Conservation (phyloP, 2,888 invertebrate species). For the Camponotus fellah region DNA sequence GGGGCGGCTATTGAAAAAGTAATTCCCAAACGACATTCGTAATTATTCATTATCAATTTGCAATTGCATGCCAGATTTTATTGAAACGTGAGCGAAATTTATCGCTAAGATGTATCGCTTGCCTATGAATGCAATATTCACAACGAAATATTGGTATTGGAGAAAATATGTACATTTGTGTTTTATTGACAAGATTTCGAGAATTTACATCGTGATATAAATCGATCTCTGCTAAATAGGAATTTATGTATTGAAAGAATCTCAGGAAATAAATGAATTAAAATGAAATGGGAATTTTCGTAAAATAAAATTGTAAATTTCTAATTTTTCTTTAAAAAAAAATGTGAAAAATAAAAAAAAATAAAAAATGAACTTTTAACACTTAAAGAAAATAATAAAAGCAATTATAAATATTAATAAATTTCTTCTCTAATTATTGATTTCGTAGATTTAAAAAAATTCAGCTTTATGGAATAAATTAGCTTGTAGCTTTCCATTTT, state of each 20-base stretch:
- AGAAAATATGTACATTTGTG: background rate
- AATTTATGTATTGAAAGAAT: background rate
- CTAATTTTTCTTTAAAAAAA: background rate
- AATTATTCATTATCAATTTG: background rate
- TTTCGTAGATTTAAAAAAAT: background rate
- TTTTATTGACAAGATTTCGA: background rate
- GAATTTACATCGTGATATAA: background rate
- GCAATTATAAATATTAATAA: background rate
- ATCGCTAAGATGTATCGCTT: background rate
- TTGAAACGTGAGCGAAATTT: slow-evolving; percentile 44
- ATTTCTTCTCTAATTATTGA: background rate
- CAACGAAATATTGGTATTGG: background rate
- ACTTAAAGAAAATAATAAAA: background rate
- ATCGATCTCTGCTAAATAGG: background rate
- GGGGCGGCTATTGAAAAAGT: slow-evolving; percentile 36
- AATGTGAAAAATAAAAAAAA: background rate
- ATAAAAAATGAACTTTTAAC: background rate
- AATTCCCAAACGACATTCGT: slow-evolving; percentile 32
- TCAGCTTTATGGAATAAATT: background rate
- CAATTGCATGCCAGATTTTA: slow-evolving; percentile 32
- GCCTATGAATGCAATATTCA: slow-evolving; percentile 15
- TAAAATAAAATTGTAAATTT: background rate
- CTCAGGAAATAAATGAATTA: background rate
- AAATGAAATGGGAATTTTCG: background rate
- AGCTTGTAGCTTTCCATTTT: background rate